These are phyloP conservation scores for Pelecanus crispus DNA, from an alignment of 2,113 vertebrate species.

Conservation along the genomic window DNA sequence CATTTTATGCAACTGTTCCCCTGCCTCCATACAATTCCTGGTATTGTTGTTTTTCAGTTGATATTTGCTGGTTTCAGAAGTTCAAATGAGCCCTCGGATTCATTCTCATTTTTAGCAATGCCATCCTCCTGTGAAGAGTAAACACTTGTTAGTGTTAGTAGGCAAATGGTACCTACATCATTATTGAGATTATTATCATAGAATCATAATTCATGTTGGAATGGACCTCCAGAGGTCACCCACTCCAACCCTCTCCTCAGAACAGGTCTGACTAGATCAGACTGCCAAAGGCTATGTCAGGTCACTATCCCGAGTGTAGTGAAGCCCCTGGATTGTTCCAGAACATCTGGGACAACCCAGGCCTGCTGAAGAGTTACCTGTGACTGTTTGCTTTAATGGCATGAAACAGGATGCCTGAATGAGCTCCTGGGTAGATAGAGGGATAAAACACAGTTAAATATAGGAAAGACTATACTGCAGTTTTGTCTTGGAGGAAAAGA, in stretches of 20 bases:
- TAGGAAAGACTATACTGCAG: neutral
- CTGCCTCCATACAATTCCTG: neutral
- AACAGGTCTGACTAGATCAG: neutral
- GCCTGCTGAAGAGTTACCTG: neutral
- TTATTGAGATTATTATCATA: neutral
- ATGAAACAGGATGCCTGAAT: neutral
- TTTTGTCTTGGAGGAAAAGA: neutral
- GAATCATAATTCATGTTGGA: neutral
- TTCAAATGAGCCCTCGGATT: neutral
- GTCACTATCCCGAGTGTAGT: neutral
- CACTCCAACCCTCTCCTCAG: neutral
- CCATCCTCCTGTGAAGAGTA: neutral
- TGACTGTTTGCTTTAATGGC: neutral
- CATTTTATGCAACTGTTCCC: neutral
- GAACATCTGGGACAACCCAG: neutral
- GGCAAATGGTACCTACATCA: conserved; percentile 7
- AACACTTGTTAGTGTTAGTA: neutral
- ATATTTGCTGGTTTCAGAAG: neutral
- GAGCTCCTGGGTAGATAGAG: neutral
- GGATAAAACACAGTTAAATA: neutral
- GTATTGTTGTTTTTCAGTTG: neutral
- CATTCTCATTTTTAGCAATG: neutral
- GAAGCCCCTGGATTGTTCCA: neutral
- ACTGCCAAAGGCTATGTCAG: neutral
- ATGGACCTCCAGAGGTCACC: neutral